A percentile compares a stretch with the other conserved stretches of the same genome.
phyloP scores from a whole-genome alignment of 2,113 vertebrate species.

The Scomber japonicus region DNA sequence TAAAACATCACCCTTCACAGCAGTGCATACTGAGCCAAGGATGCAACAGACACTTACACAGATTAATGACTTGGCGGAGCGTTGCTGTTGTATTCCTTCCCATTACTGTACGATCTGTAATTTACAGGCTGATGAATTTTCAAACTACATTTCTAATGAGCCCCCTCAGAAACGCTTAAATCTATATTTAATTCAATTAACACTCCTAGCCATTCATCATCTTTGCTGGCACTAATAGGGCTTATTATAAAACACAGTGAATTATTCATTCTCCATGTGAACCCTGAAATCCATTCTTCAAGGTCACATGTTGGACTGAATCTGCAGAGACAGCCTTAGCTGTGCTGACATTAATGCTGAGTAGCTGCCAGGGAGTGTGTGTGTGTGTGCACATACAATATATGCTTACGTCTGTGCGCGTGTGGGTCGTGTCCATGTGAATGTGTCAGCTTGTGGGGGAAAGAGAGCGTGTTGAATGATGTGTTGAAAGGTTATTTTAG shows the following conservation, averaged over 20 bases:
- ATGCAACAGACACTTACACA: constrained; percentile 36
- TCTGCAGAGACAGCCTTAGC: constrained; percentile 31
- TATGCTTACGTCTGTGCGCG: constrained; percentile 8
- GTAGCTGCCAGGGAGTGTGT: neutral
- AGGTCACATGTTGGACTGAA: constrained; percentile 52
- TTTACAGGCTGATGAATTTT: constrained; percentile 69
- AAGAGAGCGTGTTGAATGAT: too few relatives aligned
- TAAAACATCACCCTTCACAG: constrained; percentile 12
- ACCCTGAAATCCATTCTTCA: constrained; percentile 58
- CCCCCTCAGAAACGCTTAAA: constrained; percentile 67
- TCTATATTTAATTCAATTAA: constrained; percentile 81
- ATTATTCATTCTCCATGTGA: constrained; percentile 68
- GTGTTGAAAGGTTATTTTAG: constrained; percentile 26
- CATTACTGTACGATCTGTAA: constrained; percentile 50
- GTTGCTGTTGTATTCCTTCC: constrained; percentile 28
- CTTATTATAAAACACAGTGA: constrained; percentile 70
- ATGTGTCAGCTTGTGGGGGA: constrained; percentile 6
- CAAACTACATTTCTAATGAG: constrained; percentile 59
- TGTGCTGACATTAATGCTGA: neutral
- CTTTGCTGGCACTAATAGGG: constrained; percentile 70
- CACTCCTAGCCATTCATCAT: constrained; percentile 71
- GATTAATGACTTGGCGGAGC: constrained; percentile 49
- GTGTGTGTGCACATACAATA: constrained; percentile 2
- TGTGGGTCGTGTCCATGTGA: constrained; percentile 31
- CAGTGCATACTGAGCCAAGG: constrained; percentile 5